Evolutionary conservation across 2,797 vertebrate genomes (phyloP).

Genomic region (Enteromius viviparus): DNA sequence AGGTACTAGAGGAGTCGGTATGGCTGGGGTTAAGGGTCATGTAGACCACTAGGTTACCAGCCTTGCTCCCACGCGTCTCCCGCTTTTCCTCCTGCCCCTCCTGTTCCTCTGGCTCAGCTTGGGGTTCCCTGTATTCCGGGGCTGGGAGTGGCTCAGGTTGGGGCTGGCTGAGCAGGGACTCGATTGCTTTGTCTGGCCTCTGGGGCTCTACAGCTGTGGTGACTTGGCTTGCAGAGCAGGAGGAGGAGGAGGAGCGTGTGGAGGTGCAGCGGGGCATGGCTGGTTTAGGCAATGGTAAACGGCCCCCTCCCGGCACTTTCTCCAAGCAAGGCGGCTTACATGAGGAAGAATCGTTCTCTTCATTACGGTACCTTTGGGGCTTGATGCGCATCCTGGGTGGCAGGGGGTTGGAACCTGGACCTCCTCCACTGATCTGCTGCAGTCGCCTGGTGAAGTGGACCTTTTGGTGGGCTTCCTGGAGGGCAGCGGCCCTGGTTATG

Average conservation of each 20-base stretch:
- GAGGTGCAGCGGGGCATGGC: conserved; percentile 70
- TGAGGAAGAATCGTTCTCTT: conserved; percentile 90
- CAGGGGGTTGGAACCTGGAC: conserved; percentile 72
- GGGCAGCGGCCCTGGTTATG: conserved; percentile 74
- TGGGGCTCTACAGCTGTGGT: conserved; percentile 79
- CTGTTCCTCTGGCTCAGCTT: conserved; percentile 68
- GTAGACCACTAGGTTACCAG: conserved; percentile 85
- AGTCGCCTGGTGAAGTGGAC: conserved; percentile 94
- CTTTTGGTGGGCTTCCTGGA: conserved; percentile 87
- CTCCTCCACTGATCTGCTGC: conserved; percentile 85
- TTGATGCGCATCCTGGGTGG: conserved; percentile 91
- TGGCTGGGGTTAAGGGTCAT: conserved; percentile 87
- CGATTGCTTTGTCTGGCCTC: conserved; percentile 77
- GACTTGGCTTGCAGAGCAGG: conserved; percentile 78
- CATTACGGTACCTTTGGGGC: conserved; percentile 96
- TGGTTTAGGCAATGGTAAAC: conserved; percentile 76
- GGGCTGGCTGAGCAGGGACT: conserved; percentile 49
- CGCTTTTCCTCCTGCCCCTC: conserved; percentile 80
- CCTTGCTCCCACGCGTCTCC: conserved; percentile 83
- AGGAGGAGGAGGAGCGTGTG: conserved; percentile 80
- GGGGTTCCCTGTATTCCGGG: conserved; percentile 54
- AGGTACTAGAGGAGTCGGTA: conserved; percentile 86
- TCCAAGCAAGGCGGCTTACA: conserved; percentile 82
- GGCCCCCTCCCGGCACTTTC: conserved; percentile 78
- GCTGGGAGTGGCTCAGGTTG: conserved; percentile 43